These are phyloP conservation scores for Drosophila subpulchrella DNA, from an alignment of 1,140 invertebrate species.

Conservation along the genomic window DNA sequence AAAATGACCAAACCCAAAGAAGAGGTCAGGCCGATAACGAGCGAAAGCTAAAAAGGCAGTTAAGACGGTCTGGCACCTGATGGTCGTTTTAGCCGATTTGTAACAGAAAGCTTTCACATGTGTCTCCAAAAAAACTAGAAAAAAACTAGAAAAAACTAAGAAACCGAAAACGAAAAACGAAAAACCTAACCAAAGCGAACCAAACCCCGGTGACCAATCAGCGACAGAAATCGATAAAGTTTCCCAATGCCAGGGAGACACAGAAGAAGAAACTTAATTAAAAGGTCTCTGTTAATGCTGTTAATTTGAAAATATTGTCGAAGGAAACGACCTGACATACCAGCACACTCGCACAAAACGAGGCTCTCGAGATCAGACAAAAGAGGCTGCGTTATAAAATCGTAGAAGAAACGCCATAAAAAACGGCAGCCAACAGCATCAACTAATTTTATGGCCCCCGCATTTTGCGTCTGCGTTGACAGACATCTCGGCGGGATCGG, in stretches of 20 bases:
- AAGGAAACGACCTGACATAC: constrained; percentile 69
- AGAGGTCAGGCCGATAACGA: constrained; percentile 79
- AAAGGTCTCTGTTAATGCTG: constrained; percentile 80
- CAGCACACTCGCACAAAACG: constrained; percentile 21
- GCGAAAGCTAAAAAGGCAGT: constrained; percentile 74
- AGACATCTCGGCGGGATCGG: constrained; percentile 80
- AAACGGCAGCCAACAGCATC: constrained; percentile 59
- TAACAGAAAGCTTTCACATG: constrained; percentile 81
- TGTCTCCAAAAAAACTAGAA: constrained; percentile 45
- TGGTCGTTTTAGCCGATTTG: constrained; percentile 70
- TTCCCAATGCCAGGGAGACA: constrained; percentile 59
- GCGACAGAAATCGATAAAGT: constrained; percentile 75
- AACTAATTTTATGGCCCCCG: constrained; percentile 74
- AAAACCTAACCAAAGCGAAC: constrained; percentile 14
- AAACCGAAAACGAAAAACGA: constrained; percentile 21
- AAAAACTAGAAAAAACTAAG: no score
- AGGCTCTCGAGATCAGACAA: constrained; percentile 31
- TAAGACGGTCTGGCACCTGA: constrained; percentile 50
- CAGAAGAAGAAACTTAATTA: constrained; percentile 82
- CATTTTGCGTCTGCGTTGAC: constrained; percentile 67
- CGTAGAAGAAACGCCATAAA: constrained; percentile 75
- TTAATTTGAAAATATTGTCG: constrained; percentile 83
- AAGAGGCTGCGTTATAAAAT: constrained; percentile 67
- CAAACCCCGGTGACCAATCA: constrained; percentile 52
- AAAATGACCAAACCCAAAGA: constrained; percentile 66